Evolutionary conservation across 2,113 vertebrate species (phyloP).

Genomic region (Taurulus bubalis): DNA sequence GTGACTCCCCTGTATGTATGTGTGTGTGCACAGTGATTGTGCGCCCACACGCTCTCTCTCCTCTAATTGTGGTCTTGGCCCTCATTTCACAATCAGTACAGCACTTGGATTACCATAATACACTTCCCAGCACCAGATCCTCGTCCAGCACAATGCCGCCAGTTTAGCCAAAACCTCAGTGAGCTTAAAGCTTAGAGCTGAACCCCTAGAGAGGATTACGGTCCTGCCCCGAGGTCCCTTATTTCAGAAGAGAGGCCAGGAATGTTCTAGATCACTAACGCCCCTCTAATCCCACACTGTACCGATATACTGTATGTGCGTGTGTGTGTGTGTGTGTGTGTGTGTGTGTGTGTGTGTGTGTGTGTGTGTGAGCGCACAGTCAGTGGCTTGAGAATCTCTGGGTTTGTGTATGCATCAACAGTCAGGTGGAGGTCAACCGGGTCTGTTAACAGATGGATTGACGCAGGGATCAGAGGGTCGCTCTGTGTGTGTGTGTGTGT

Average conservation of each 20-base stretch:
- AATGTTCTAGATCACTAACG: constrained; percentile 64
- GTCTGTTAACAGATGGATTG: constrained; percentile 74
- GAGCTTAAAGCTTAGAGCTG: constrained; percentile 44
- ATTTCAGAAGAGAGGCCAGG: constrained; percentile 48
- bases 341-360: constrained; percentile 17
- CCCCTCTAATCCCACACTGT: constrained; percentile 54
- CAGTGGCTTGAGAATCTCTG: background rate
- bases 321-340: constrained; percentile 22
- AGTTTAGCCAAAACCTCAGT: constrained; percentile 56
- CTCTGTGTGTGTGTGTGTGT: constrained; percentile 1
- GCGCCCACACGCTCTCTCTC: background rate
- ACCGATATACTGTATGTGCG: constrained; percentile 8
- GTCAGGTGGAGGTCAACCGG: constrained; percentile 67
- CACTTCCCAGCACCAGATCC: constrained; percentile 36
- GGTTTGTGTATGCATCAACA: constrained; percentile 52
- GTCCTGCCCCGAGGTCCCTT: constrained; percentile 41
- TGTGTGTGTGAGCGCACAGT: constrained; percentile 16
- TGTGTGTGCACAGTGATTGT: constrained; percentile 5
- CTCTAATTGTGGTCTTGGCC: constrained; percentile 39
- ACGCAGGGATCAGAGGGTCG: constrained; percentile 60
- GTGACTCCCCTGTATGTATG: background rate
- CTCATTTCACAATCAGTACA: constrained; percentile 30
- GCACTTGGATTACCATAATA: constrained; percentile 58
- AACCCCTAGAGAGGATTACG: constrained; percentile 61
- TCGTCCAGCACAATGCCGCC: constrained; percentile 22